Conservation (phyloP, 2,888 invertebrate species). For the Pherbina coryleti region DNA sequence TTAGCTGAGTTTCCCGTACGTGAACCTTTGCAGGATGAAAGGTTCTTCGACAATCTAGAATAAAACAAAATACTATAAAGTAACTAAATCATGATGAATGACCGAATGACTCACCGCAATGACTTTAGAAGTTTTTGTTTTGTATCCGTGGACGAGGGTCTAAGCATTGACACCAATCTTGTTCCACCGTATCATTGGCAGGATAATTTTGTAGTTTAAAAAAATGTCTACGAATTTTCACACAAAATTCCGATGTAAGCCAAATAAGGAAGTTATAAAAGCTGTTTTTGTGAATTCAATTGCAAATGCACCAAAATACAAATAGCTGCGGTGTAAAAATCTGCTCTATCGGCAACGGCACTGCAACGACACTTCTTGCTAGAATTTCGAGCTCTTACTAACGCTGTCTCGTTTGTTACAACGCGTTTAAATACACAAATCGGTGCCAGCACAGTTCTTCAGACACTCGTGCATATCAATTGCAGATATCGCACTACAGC, state of each 20-base stretch:
- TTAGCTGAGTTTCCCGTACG: conserved; percentile 69
- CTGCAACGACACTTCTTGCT: conserved; percentile 54
- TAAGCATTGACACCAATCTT: conserved; percentile 68
- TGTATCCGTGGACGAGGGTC: conserved; percentile 56
- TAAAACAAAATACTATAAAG: background rate
- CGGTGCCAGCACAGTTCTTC: background rate
- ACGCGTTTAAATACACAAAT: conserved; percentile 58
- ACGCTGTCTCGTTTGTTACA: conserved; percentile 52
- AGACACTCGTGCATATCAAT: background rate
- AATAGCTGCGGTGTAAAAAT: background rate
- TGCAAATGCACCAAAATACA: background rate
- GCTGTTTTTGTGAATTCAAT: background rate
- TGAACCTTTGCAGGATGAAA: conserved; percentile 66
- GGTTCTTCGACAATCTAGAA: conserved; percentile 64
- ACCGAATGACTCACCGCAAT: conserved; percentile 51
- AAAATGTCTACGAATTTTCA: background rate
- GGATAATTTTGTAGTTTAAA: background rate
- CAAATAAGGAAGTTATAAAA: background rate
- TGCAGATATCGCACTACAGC: background rate
- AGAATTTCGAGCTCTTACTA: conserved; percentile 56
- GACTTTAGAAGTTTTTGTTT: conserved; percentile 57
- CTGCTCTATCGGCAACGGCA: background rate
- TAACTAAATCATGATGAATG: background rate
- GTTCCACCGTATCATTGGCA: conserved; percentile 30
- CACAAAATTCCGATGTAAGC: background rate